Evolutionary conservation across 2,888 invertebrate genomes (phyloP).

Genomic region (Ischnura elegans): DNA sequence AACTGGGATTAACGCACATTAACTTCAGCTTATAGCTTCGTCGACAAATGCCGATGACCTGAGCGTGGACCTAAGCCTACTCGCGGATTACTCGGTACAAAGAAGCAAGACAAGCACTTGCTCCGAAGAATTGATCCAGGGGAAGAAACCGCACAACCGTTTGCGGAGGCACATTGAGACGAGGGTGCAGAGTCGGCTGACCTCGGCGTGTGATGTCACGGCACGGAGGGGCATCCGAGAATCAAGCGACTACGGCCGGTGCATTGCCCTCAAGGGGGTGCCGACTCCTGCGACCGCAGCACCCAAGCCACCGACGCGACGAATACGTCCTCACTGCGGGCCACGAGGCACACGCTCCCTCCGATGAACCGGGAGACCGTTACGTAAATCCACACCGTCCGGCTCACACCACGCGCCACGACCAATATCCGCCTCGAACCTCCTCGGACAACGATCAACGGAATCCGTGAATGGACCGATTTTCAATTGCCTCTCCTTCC

Average conservation of each 20-base stretch:
- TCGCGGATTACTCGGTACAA: no score
- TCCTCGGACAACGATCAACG: background rate
- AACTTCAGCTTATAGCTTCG: no score
- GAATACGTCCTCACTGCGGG: background rate
- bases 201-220: background rate
- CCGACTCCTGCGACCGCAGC: background rate
- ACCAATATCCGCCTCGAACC: background rate
- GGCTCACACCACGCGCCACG: background rate
- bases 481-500: background rate
- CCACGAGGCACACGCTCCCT: background rate
- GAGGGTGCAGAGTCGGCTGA: background rate
- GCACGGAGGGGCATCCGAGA: background rate
- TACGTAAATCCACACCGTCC: background rate
- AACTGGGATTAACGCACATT: no score
- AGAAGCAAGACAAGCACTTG: background rate
- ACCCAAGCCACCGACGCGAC: background rate
- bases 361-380: background rate
- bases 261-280: background rate
- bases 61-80: no score
- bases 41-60: no score
- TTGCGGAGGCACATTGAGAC: background rate
- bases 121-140: background rate
- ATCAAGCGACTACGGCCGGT: background rate
- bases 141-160: background rate
- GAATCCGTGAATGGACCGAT: background rate